These are phyloP conservation scores for Galeopsomyia nigrocyanea DNA, from an alignment of 2,888 invertebrate genomes.

Conservation along the genomic window DNA sequence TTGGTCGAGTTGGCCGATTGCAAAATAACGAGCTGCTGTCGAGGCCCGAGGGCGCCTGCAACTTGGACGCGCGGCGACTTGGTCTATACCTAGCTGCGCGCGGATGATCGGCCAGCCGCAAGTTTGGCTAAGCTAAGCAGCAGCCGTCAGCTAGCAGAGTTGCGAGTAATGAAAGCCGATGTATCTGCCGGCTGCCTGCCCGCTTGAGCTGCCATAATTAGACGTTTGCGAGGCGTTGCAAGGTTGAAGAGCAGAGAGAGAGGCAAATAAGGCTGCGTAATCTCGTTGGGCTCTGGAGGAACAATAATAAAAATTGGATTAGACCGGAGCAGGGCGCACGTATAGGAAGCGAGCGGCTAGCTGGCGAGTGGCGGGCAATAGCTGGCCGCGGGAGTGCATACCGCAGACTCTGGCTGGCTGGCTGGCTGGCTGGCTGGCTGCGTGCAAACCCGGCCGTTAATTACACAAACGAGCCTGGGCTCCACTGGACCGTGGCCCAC, in stretches of 20 bases:
- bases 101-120: constrained; percentile 11
- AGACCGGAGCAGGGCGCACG: background rate
- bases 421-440: background rate
- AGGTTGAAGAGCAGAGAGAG: too few species aligned
- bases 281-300: too few species aligned
- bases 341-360: too few species aligned
- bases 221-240: background rate
- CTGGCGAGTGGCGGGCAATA: too few species aligned
- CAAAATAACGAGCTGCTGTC: too few species aligned
- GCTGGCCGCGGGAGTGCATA: too few species aligned
- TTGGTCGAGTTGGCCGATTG: too few species aligned
- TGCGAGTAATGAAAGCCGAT: constrained; percentile 19
- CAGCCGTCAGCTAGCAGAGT: constrained; percentile 6
- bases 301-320: too few species aligned
- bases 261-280: too few species aligned
- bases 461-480: constrained; percentile 49
- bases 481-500: constrained; percentile 17
- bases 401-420: too few species aligned
- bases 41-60: too few species aligned
- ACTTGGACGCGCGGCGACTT: constrained; percentile 3
- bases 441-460: constrained; percentile 46
- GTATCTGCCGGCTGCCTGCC: background rate
- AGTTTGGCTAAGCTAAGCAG: constrained; percentile 18
- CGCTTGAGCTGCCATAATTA: constrained; percentile 15
- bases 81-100: constrained; percentile 7